Conservation (phyloP, 2,888 invertebrate genomes). For the Drosophila antonietae region DNA sequence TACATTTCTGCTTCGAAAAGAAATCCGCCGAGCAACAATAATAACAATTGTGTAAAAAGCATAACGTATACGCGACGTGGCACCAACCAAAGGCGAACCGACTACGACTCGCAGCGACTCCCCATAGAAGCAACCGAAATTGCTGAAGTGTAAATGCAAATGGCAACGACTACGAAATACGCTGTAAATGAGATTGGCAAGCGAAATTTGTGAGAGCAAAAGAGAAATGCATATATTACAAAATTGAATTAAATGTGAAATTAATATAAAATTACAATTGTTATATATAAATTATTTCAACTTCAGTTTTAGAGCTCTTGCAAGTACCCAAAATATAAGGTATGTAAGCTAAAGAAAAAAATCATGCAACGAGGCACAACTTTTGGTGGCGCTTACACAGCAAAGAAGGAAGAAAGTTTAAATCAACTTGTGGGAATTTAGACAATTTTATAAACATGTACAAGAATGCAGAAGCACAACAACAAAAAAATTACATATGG, state of each 20-base stretch:
- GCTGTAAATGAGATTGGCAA: background rate
- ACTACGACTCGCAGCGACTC: conserved; percentile 13
- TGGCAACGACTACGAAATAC: conserved; percentile 29
- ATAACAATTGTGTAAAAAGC: conserved; percentile 68
- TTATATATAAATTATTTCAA: too few species aligned
- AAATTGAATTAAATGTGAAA: too few species aligned
- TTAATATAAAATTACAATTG: background rate
- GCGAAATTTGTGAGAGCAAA: too few species aligned
- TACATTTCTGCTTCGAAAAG: conserved; percentile 32
- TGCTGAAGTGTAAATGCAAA: conserved; percentile 23
- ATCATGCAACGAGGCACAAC: conserved; percentile 45
- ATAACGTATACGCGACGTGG: conserved; percentile 76
- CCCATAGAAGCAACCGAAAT: conserved; percentile 31
- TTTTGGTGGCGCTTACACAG: conserved; percentile 46
- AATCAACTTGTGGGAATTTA: conserved; percentile 81
- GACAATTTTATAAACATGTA: conserved; percentile 81
- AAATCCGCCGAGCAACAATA: conserved; percentile 39
- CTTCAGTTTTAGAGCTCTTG: too few species aligned
- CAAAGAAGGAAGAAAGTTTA: conserved; percentile 72
- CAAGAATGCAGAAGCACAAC: conserved; percentile 27
- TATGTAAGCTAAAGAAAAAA: conserved; percentile 42
- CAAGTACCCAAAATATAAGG: background rate
- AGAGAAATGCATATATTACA: too few species aligned
- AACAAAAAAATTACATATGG: conserved; percentile 28
- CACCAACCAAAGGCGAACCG: conserved; percentile 32